Conservation (phyloP, 1,140 invertebrate genomes). For the Listronotus bonariensis region DNA sequence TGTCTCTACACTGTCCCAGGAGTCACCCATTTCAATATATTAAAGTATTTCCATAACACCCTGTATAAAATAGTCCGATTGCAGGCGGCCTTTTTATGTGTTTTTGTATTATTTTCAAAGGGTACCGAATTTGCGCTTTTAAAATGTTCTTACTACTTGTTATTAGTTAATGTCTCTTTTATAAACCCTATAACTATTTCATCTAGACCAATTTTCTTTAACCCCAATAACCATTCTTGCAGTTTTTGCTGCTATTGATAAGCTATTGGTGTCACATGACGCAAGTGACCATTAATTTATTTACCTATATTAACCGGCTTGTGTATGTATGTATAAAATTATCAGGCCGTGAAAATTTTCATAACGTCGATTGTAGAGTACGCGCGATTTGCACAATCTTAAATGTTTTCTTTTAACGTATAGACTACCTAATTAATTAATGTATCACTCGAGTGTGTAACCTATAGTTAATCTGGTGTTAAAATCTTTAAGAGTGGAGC, state of each 20-base stretch:
- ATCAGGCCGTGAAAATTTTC: conserved; percentile 33
- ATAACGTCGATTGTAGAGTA: conserved; percentile 20
- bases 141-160: no score
- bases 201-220: neutral
- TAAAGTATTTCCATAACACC: no score
- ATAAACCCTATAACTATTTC: neutral
- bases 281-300: conserved; percentile 19
- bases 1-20: no score
- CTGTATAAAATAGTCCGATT: no score
- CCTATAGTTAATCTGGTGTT: conserved; percentile 4
- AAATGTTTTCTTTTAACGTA: conserved; percentile 22
- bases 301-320: conserved; percentile 6
- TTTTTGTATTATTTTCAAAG: no score
- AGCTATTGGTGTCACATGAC: conserved; percentile 21
- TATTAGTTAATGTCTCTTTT: no score
- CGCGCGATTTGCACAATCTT: conserved; percentile 4
- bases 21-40: no score
- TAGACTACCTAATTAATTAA: conserved; percentile 26
- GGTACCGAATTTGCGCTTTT: no score
- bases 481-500: no score
- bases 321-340: conserved; percentile 18
- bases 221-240: neutral
- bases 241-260: conserved; percentile 9
- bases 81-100: no score
- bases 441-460: conserved; percentile 24